Conservation (phyloP, 2,888 invertebrate species). For the Hemaris fuciformis region DNA sequence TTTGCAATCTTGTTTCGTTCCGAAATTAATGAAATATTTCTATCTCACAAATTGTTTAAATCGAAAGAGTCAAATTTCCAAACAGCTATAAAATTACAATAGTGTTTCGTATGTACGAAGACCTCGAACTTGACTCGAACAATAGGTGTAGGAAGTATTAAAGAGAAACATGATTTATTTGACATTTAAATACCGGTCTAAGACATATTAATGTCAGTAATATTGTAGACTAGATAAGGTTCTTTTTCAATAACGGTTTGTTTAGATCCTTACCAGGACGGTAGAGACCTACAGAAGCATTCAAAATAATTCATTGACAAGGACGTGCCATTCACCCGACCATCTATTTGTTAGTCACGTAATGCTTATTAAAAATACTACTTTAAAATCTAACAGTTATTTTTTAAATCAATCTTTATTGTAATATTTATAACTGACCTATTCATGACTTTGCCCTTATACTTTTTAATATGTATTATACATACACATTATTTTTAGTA, state of each 20-base stretch:
- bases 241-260: too few species aligned
- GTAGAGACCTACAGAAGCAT: background rate
- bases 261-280: background rate
- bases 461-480: too few species aligned
- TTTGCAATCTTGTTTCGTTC: background rate
- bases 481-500: too few species aligned
- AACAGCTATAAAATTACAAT: background rate
- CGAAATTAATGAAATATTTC: background rate
- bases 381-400: too few species aligned
- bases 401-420: too few species aligned
- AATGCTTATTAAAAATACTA: too few species aligned
- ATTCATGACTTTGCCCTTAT: too few species aligned
- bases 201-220: background rate
- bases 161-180: background rate
- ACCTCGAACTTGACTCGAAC: background rate
- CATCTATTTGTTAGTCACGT: too few species aligned
- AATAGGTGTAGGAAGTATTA: background rate
- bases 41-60: background rate
- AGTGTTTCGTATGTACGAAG: background rate
- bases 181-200: slow-evolving; percentile 1
- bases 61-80: background rate
- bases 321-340: background rate
- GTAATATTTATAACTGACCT: too few species aligned
- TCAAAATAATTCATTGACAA: background rate
- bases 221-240: too few species aligned